A percentile compares a stretch with the other conserved stretches of the same genome.
Evolutionary conservation across 2,797 vertebrate species (phyloP).

Genomic region (Pterois miles): DNA sequence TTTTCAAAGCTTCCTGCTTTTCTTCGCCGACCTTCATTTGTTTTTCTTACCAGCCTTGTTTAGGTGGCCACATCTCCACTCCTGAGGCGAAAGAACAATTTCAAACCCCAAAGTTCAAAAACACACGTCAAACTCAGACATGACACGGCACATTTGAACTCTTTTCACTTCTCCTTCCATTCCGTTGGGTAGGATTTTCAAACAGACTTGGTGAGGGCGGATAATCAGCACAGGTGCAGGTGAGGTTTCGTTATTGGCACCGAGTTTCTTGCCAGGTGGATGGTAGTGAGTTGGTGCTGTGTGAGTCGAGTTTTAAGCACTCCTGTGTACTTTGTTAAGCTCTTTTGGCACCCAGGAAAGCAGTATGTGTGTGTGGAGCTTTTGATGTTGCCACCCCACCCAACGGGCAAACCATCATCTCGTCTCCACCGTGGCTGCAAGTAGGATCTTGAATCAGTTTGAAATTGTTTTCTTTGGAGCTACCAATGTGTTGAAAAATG

Average conservation of each 20-base stretch:
- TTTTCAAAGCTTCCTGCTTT: slow-evolving; percentile 72
- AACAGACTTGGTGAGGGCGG: slow-evolving; percentile 1
- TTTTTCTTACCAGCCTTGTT: slow-evolving; percentile 61
- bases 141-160: slow-evolving; percentile 35
- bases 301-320: slow-evolving; percentile 18
- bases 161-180: slow-evolving; percentile 34
- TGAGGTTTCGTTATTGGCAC: slow-evolving; percentile 41
- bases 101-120: slow-evolving; percentile 34
- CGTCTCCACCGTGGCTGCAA: slow-evolving; percentile 22
- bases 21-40: slow-evolving; percentile 58
- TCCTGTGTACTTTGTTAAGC: slow-evolving; percentile 49
- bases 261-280: slow-evolving; percentile 53
- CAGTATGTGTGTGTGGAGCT: slow-evolving; percentile 33
- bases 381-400: slow-evolving; percentile 63
- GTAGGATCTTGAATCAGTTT: slow-evolving; percentile 62
- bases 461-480: slow-evolving; percentile 35
- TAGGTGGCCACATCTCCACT: slow-evolving; percentile 35
- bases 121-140: slow-evolving; percentile 33
- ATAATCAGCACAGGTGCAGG: slow-evolving; percentile 55
- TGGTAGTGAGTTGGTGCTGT: slow-evolving; percentile 4
- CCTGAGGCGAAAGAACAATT: slow-evolving; percentile 32
- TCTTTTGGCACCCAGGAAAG: slow-evolving; percentile 39
- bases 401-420: slow-evolving; percentile 53
- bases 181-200: slow-evolving; percentile 16
- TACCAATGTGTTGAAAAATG: slow-evolving; percentile 21